Conservation (phyloP, 2,113 vertebrate species). For the Aythya baeri region DNA sequence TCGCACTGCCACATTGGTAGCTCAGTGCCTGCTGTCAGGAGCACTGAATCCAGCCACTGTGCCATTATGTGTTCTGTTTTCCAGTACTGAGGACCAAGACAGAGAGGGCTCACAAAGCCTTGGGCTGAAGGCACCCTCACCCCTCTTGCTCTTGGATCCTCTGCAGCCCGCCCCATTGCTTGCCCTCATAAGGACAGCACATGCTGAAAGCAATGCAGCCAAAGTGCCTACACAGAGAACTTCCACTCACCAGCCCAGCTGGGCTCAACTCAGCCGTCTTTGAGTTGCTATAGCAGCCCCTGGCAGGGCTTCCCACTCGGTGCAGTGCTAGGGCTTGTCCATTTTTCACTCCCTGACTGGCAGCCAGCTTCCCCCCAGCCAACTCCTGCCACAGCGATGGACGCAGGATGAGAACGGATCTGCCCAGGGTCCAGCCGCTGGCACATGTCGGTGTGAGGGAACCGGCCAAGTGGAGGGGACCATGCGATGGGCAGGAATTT, state of each 20-base stretch:
- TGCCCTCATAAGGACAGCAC: neutral
- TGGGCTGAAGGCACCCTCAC: neutral
- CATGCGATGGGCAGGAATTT: neutral
- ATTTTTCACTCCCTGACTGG: neutral
- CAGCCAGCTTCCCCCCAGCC: neutral
- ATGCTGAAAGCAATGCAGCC: neutral
- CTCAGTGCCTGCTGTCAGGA: neutral
- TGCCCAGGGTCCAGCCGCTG: neutral
- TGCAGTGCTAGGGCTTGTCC: neutral
- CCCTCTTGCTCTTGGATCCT: neutral
- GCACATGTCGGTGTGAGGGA: neutral
- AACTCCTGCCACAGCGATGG: neutral
- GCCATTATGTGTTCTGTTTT: neutral
- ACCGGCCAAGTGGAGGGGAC: neutral
- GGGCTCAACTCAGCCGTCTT: neutral
- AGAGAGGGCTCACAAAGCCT: neutral
- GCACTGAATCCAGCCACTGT: neutral
- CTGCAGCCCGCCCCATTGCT: neutral
- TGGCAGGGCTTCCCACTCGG: neutral
- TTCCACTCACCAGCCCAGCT: neutral
- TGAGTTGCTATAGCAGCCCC: neutral
- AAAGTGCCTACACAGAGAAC: neutral
- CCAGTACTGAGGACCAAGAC: neutral
- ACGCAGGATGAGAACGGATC: neutral
- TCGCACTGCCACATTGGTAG: neutral